Base-by-base conservation (phyloP, 2,888 invertebrate species). In the Endotricha flammealis region DNA sequence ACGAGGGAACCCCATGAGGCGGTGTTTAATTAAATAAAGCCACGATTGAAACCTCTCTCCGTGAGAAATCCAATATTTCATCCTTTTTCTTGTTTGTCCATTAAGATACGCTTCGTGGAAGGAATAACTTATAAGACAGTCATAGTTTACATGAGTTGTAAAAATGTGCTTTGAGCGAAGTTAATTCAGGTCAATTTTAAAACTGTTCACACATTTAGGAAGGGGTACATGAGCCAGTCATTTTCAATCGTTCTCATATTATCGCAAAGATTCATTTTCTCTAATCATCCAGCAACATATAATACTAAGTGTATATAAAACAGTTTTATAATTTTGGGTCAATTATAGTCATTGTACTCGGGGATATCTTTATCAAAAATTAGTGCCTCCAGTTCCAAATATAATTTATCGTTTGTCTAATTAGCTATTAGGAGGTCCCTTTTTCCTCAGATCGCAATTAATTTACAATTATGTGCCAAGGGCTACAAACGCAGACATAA, bases 401-500 rank as follows among this genome's bases (percentile, higher is more conserved):
- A 39, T 40, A 45, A 45, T 45, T 48, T 45, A 48, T 48, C 45
- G 45, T 44, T 43, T 45, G 40, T 42, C 41, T 45, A 46, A 46
- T 46, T 70, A 68, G 61, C 70, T 61, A 70, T 72, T 71, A 72
- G 48, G 48, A 65, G 60, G 68, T 68, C 64, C 69, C 71, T 72
- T 66, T 70, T 70, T 67, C 63, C 53, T 64, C 53, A 63, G 60
- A 66, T 64, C 58, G 67, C 72, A 77, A 80, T 81, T 80, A 80
- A 80, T 82, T 78, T 63, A 77, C 78, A 81, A 81, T 82, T 82
- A 81, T 71, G 69, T 74, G 74, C 72, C 64, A 70, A 75, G 73
- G 70, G 73, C 74, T 74, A 58, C n/a, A n/a, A n/a, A n/a, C n/a
- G n/a, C n/a, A n/a, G n/a, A n/a, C n/a, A n/a, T n/a, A n/a, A n/a